These are phyloP conservation scores for Maniola hyperantus DNA, from an alignment of 2,888 invertebrate genomes.

Conservation along the genomic window DNA sequence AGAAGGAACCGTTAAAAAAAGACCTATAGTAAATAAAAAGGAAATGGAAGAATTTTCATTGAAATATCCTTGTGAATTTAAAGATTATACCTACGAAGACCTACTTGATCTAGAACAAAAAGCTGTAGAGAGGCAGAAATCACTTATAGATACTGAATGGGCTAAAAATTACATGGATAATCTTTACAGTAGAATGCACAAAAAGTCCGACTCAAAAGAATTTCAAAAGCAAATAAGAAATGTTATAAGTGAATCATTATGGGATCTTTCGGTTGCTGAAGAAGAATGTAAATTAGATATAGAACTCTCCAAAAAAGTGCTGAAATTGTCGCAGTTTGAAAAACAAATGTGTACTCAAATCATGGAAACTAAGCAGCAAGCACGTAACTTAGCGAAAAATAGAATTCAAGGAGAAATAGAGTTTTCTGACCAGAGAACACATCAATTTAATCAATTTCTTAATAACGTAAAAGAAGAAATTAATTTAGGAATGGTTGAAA, in stretches of 20 bases:
- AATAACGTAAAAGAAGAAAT: slow-evolving; percentile 71
- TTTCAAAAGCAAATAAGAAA: slow-evolving; percentile 78
- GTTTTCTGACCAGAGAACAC: slow-evolving; percentile 74
- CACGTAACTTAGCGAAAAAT: slow-evolving; percentile 79
- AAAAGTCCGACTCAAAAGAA: slow-evolving; percentile 66
- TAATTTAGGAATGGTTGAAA: slow-evolving; percentile 72
- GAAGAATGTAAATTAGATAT: slow-evolving; percentile 79
- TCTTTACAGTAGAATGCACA: slow-evolving; percentile 69
- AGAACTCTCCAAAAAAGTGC: slow-evolving; percentile 78
- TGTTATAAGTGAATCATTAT: slow-evolving; percentile 73
- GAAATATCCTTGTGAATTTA: slow-evolving; percentile 62
- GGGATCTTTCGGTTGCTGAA: slow-evolving; percentile 77
- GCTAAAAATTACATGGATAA: slow-evolving; percentile 75
- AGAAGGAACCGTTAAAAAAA: slow-evolving; percentile 42
- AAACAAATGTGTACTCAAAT: slow-evolving; percentile 85
- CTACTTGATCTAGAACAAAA: slow-evolving; percentile 61
- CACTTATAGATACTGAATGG: slow-evolving; percentile 64
- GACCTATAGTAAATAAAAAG: slow-evolving; percentile 50
- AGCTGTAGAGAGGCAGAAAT: slow-evolving; percentile 53
- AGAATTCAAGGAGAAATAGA: slow-evolving; percentile 76
- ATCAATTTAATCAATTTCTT: slow-evolving; percentile 72
- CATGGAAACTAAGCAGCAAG: slow-evolving; percentile 83
- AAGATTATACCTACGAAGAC: slow-evolving; percentile 70
- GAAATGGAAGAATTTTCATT: slow-evolving; percentile 66
- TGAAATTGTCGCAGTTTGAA: slow-evolving; percentile 85